Conservation (phyloP, 2,888 invertebrate species). For the Mycalesis mineus region DNA sequence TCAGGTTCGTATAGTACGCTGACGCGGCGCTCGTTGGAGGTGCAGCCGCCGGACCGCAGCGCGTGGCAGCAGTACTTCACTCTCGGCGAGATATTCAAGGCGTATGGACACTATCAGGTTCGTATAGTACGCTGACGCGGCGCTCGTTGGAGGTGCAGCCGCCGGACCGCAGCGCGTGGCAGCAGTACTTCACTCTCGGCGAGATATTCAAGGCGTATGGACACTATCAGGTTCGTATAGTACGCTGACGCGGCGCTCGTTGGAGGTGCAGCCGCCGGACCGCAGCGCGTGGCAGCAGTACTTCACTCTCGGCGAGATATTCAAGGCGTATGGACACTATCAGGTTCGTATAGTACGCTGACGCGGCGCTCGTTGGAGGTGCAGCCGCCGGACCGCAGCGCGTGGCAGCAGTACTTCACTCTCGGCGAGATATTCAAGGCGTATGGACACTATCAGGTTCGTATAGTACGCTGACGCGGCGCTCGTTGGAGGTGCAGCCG, state of each 20-base stretch:
- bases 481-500: conserved; percentile 89
- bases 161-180: too few relatives aligned
- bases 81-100: conserved; percentile 87
- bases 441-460: conserved; percentile 86
- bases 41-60: too few relatives aligned
- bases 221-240: conserved; percentile 79
- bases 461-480: conserved; percentile 91
- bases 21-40: too few relatives aligned
- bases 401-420: too few relatives aligned
- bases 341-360: too few relatives aligned
- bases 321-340: conserved; percentile 92
- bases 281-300: conserved; percentile 94
- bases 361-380: too few relatives aligned
- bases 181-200: not conserved
- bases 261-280: conserved; percentile 90
- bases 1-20: conserved; percentile 44
- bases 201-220: conserved; percentile 94
- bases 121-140: too few relatives aligned
- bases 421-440: conserved; percentile 87
- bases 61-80: too few relatives aligned
- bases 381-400: too few relatives aligned
- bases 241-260: conserved; percentile 58
- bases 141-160: too few relatives aligned
- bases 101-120: conserved; percentile 85
- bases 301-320: conserved; percentile 93